Base-by-base conservation (phyloP, 2,113 vertebrate species). In the Phyllopteryx taeniolatus region DNA sequence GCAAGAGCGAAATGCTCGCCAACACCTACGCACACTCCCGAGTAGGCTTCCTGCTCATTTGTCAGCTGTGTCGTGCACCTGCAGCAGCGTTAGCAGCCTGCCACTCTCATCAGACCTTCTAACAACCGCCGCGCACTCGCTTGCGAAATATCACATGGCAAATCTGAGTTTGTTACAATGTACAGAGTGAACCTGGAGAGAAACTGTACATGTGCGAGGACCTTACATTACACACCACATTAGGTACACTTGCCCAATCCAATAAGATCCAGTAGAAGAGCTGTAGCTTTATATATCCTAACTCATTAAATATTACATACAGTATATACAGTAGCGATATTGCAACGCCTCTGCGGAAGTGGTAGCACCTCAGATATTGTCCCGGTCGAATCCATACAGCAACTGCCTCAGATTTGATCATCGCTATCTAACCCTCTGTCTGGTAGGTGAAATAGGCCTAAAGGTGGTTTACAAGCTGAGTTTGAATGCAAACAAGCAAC, bases 1-100 rank as follows among this genome's bases (percentile, higher is more conserved):
- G 33, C 78, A 70, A 60, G 71, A 74, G 82, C 79, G 79, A 71
- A 71, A 71, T 78, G 71, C 31, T 35, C 44, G 22, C 15, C 78
- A 82, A 73, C 85, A 72, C 88, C 87, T 72, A 83, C 87, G 79
- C 82, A 78, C 81, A 76, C 73, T 75, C 82, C 79, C 66, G 54
- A 78, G 76, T 74, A 75, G 8, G 4, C 72, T 87, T 69, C 70
- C 76, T 88, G 84, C 78, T 87, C 84, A 83, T 85, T 83, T 86
- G 77, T 85, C 77, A 81, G 69, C 78, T 60, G 74, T 66, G 64
- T 77, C 64, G 44, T 66, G 62, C 77, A 88, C 78, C 82, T 86
- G 77, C 78, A 83, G 49, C 51, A 61, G 47, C 70, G 70, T 77
- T 76, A 57, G 59, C 7, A 19, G 44, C 76, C 60, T 62, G 67